These are phyloP conservation scores for Clitarchus hookeri DNA, from an alignment of 2,888 invertebrate species.

Conservation along the genomic window DNA sequence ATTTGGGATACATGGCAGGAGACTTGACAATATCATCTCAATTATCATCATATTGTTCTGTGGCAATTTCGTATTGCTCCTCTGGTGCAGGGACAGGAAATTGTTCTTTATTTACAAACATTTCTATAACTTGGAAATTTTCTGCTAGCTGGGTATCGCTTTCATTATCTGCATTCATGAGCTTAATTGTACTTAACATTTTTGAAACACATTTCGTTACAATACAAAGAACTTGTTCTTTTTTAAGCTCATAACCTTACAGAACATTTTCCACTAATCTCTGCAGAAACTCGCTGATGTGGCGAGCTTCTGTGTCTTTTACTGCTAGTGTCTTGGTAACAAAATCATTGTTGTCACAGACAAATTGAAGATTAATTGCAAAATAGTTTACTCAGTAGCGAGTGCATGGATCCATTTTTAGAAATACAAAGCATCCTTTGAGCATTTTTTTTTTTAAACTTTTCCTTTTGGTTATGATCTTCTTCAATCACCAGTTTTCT, in stretches of 20 bases:
- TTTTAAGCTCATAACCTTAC: background rate
- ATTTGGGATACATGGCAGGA: background rate
- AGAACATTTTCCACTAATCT: background rate
- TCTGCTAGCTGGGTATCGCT: background rate
- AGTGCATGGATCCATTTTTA: background rate
- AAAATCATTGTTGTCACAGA: background rate
- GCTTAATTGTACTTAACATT: background rate
- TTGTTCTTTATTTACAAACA: background rate
- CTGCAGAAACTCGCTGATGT: background rate
- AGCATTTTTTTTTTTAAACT: background rate
- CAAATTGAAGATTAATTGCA: background rate
- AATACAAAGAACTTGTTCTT: slow-evolving; percentile 18
- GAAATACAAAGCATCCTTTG: background rate
- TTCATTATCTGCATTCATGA: background rate
- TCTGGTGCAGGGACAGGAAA: background rate
- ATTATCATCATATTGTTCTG: background rate
- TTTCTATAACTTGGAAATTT: too few species aligned
- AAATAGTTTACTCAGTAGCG: background rate
- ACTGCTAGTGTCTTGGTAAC: slow-evolving; percentile 21
- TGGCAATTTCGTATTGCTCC: background rate
- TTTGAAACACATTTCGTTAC: background rate
- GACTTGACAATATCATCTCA: background rate
- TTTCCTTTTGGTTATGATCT: background rate
- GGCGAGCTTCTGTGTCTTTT: slow-evolving; percentile 8
- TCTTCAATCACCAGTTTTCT: background rate